Conservation (phyloP, 2,113 vertebrate genomes). For the Embiotoca jacksoni region DNA sequence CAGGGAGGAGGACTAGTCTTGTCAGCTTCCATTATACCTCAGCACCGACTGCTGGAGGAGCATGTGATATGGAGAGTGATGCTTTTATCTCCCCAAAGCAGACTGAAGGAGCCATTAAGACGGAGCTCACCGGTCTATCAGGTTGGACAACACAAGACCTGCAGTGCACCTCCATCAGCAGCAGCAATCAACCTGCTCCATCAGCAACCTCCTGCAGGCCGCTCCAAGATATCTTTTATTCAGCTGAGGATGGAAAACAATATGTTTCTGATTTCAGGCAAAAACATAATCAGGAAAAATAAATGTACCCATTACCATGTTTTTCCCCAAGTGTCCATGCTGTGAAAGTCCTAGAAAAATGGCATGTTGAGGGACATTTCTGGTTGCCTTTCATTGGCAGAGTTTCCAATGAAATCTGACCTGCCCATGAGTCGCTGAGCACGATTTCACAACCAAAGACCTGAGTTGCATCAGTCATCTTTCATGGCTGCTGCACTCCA, state of each 20-base stretch:
- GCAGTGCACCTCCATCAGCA: background rate
- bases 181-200: conserved; percentile 5
- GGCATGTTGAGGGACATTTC: background rate
- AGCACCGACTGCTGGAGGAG: background rate
- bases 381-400: background rate
- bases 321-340: background rate
- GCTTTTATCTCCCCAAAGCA: conserved; percentile 46
- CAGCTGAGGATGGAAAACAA: conserved; percentile 11
- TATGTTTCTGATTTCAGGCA: too few species aligned
- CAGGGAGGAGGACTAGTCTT: background rate
- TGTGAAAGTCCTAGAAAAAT: background rate
- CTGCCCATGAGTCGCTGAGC: conserved; percentile 11
- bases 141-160: background rate
- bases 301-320: too few species aligned
- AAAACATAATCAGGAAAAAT: too few species aligned
- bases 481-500: background rate
- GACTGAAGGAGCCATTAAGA: conserved; percentile 25
- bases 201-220: conserved; percentile 9
- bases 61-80: background rate
- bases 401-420: conserved; percentile 26
- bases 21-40: conserved; percentile 29
- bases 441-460: conserved; percentile 29
- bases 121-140: background rate
- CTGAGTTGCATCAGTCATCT: conserved; percentile 39
- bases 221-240: background rate